These are phyloP conservation scores for Leptogaster cylindrica DNA, from an alignment of 2,888 invertebrate species.

Conservation along the genomic window DNA sequence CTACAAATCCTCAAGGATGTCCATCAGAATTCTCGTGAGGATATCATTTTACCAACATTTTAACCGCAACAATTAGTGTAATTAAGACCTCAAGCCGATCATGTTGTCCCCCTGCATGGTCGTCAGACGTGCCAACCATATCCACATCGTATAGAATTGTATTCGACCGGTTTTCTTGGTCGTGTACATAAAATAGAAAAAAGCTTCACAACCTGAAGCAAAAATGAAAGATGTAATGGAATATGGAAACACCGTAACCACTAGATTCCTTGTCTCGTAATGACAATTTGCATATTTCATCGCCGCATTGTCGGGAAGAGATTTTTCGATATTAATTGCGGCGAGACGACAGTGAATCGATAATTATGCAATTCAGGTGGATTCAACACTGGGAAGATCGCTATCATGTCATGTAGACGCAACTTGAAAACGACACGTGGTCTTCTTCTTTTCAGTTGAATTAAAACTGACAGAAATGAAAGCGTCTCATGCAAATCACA, in stretches of 20 bases:
- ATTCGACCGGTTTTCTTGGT: no score
- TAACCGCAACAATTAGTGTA: no score
- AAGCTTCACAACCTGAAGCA: constrained; percentile 1
- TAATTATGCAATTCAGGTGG: constrained; percentile 5
- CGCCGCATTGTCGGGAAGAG: constrained; percentile 12
- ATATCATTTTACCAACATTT: no score
- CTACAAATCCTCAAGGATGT: no score
- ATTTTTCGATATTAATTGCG: constrained; percentile 10
- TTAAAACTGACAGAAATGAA: background rate
- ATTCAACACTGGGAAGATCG: background rate
- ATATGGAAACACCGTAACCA: constrained; percentile 18
- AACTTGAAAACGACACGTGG: background rate
- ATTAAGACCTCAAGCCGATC: no score
- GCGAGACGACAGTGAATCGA: background rate
- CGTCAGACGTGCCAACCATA: no score
- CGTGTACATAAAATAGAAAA: background rate
- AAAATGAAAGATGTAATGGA: constrained; percentile 17
- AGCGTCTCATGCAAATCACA: constrained; percentile 1
- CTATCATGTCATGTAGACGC: background rate
- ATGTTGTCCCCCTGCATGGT: no score
- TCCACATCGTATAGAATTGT: no score
- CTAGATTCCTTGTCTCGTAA: constrained; percentile 9
- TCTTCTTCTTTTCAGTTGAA: background rate
- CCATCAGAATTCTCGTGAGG: no score
- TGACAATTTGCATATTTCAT: constrained; percentile 19